Base-by-base conservation (phyloP, 92 coral and sea anemone species). In the Porites cylindrica region DNA sequence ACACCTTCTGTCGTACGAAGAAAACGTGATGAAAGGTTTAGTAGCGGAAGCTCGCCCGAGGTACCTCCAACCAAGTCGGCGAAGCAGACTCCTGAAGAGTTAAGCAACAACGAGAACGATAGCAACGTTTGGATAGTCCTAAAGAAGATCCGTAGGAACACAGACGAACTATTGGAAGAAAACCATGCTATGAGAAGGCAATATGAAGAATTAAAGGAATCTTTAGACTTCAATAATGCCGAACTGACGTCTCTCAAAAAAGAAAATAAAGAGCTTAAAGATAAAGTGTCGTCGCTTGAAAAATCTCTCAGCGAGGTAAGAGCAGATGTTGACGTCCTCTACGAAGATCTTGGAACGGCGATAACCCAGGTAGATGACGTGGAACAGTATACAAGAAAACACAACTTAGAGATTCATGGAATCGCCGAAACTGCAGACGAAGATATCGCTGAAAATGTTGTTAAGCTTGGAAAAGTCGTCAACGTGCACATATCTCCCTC, bases 381-480 rank as follows among this genome's bases (percentile, higher is more conserved):
- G 56, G 65, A 53, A 19, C 65, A 76, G n/a, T 53, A 19, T 17
- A 76, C 66, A 11, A 19, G 66, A 54, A 76, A 76, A 20, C 47
- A 76, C 12, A 59, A 76, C 16, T 66, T 59, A 17, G 80, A 76
- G 66, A 76, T 76, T 20, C 66, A 76, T 59, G 80, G 58, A 72
- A 72, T 32, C 9, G 24, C 50, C n/a, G 77, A 72, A 72, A 56
- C 61, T 20, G 51, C 68, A 20, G 51, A 76, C 11, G 69, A 47
- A 18, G 18, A 53, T 20, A 51, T 17, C 17, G 10, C 61, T 51
- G 78, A 73, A 50, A 18, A 38, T 4, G n/a, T 52, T 14, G 79
- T 51, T 56, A 76, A 54, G 80, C 80, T 76, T 76, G 67, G 80
- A 76, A 76, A 76, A 18, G 59, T 72, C 9, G n/a, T 72, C 77